Percentiles rank a stretch among this genome's conserved stretches.
phyloP scores from a whole-genome alignment of 2,113 vertebrate genomes.

The Dissostichus mawsoni region DNA sequence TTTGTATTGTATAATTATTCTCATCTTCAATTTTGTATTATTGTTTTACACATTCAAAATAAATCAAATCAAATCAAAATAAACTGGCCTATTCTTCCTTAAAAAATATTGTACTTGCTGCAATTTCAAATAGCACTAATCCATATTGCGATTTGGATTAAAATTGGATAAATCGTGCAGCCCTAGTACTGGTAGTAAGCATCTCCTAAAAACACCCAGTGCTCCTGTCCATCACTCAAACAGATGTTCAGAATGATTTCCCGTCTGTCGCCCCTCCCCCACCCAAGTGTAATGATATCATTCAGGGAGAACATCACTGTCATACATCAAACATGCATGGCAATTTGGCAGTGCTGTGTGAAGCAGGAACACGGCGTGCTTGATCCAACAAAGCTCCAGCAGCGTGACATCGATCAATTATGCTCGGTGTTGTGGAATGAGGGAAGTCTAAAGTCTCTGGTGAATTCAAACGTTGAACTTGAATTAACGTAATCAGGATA shows the following conservation, averaged over 20 bases:
- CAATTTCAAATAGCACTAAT: too few relatives aligned
- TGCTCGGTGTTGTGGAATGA: conserved; percentile 18
- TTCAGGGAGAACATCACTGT: conserved; percentile 2
- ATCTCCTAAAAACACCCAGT: neutral
- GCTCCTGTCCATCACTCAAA: conserved; percentile 18
- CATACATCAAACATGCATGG: conserved; percentile 57
- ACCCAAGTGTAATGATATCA: conserved; percentile 8
- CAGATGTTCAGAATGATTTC: conserved; percentile 2
- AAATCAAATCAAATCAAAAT: too few relatives aligned
- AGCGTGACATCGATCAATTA: conserved; percentile 39
- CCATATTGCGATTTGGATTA: too few relatives aligned
- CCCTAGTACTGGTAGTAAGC: neutral
- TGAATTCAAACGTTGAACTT: conserved; percentile 48
- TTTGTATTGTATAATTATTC: too few relatives aligned
- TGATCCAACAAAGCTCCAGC: conserved; percentile 50
- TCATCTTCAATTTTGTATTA: too few relatives aligned
- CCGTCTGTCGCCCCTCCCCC: neutral
- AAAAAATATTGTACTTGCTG: too few relatives aligned
- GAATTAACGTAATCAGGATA: conserved; percentile 36
- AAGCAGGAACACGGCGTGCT: conserved; percentile 30
- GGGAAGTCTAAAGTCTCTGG: conserved; percentile 12
- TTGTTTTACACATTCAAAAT: too few relatives aligned
- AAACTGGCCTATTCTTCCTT: too few relatives aligned
- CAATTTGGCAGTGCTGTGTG: conserved; percentile 20
- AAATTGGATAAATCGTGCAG: too few relatives aligned